Conservation (phyloP, 2,797 vertebrate genomes). For the Myotis planiceps region DNA sequence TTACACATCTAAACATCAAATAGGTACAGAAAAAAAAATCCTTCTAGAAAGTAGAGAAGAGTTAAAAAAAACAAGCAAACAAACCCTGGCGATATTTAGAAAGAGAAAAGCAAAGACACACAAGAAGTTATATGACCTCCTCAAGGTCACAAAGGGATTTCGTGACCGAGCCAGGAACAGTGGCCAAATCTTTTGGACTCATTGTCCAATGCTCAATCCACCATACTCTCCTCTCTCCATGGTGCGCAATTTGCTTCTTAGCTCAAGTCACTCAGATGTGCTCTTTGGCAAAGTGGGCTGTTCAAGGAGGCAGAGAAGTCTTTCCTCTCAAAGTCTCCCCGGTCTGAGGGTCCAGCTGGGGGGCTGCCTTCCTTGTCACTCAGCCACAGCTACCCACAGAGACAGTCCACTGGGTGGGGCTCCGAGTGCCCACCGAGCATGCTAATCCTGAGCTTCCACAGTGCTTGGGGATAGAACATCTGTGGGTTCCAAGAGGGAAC, state of each 20-base stretch:
- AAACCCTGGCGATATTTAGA: background rate
- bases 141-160: slow-evolving; percentile 69
- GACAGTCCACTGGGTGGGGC: slow-evolving; percentile 14
- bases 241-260: slow-evolving; percentile 60
- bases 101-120: slow-evolving; percentile 29
- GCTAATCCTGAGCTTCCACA: slow-evolving; percentile 62
- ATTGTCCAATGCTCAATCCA: slow-evolving; percentile 72
- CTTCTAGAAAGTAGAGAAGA: background rate
- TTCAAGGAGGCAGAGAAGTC: slow-evolving; percentile 30
- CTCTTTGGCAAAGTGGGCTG: slow-evolving; percentile 64
- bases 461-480: slow-evolving; percentile 74
- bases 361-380: background rate
- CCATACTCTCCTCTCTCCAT: slow-evolving; percentile 71
- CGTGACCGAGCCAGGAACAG: slow-evolving; percentile 51
- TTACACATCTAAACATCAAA: slow-evolving; percentile 16
- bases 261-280: slow-evolving; percentile 56
- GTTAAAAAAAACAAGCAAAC: background rate
- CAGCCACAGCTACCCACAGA: slow-evolving; percentile 32
- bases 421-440: slow-evolving; percentile 34
- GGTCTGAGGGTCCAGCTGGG: background rate
- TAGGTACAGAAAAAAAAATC: background rate
- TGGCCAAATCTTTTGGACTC: slow-evolving; percentile 67
- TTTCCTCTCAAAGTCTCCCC: slow-evolving; percentile 4
- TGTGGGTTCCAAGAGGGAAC: slow-evolving; percentile 72
- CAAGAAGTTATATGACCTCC: slow-evolving; percentile 37